Percentiles rank a stretch among this genome's conserved stretches.
phyloP scores from a whole-genome alignment of 2,113 vertebrate species.

The Catharus minimus region DNA sequence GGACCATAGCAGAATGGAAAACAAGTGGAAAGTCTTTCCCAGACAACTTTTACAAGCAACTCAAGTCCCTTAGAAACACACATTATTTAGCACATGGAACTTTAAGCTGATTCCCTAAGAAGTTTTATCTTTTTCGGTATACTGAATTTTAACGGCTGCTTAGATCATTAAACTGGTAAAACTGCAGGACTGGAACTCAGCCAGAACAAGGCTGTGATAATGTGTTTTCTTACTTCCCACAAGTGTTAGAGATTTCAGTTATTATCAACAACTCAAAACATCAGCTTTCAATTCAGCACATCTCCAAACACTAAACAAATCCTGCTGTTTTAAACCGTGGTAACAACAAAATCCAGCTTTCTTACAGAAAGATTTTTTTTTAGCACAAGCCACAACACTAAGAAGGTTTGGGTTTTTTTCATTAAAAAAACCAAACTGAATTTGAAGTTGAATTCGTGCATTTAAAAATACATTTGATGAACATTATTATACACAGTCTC shows the following conservation, averaged over 20 bases:
- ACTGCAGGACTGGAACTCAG: neutral
- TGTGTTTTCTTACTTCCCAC: neutral
- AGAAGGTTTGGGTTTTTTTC: neutral
- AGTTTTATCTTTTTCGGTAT: neutral
- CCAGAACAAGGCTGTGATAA: neutral
- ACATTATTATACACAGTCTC: neutral
- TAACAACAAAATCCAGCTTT: neutral
- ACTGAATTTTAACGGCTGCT: neutral
- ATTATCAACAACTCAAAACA: neutral
- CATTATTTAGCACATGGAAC: accelerated
- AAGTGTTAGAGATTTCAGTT: neutral
- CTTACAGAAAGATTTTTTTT: neutral
- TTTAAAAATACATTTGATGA: neutral
- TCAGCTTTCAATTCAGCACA: neutral
- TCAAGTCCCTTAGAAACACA: neutral
- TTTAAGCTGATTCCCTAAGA: neutral
- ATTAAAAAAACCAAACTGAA: neutral
- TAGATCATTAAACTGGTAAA: neutral
- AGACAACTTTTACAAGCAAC: neutral
- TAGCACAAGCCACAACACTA: neutral
- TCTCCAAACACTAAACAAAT: neutral
- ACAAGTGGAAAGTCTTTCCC: neutral
- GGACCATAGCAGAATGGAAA: neutral
- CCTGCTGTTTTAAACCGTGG: neutral
- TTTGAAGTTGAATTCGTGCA: neutral